These are phyloP conservation scores for Agrilus cyanescens DNA, from an alignment of 2,888 invertebrate genomes.

Conservation along the genomic window DNA sequence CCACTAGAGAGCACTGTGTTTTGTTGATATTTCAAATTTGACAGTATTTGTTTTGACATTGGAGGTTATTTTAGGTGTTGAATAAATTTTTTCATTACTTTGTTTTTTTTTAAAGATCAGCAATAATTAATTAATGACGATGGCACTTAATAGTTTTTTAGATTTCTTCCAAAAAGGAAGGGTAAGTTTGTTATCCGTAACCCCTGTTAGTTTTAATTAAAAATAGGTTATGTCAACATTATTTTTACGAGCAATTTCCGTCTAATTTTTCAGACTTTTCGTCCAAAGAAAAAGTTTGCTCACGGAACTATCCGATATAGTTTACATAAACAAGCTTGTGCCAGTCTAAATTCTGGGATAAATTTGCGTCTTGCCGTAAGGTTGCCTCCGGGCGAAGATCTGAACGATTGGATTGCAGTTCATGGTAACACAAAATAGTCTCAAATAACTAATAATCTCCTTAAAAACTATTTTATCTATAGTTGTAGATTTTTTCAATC, in stretches of 20 bases:
- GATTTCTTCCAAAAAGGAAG: slow-evolving; percentile 72
- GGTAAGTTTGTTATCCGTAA: slow-evolving; percentile 34
- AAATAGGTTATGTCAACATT: slow-evolving; percentile 1
- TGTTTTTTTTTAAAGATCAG: too few species aligned
- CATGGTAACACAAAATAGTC: slow-evolving; percentile 51
- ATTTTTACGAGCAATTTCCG: slow-evolving; percentile 5
- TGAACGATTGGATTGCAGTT: slow-evolving; percentile 87
- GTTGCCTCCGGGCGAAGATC: slow-evolving; percentile 70
- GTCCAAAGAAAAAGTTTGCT: slow-evolving; percentile 78
- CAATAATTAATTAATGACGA: slow-evolving; percentile 22
- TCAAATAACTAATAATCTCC: too few species aligned
- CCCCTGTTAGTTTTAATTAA: background rate
- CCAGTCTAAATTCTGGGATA: slow-evolving; percentile 79
- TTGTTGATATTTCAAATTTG: too few species aligned
- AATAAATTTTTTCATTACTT: too few species aligned
- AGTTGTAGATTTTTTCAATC: slow-evolving; percentile 91
- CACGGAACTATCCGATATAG: slow-evolving; percentile 79
- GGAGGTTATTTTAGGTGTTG: too few species aligned
- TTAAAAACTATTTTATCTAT: slow-evolving; percentile 23
- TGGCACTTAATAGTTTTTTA: slow-evolving; percentile 59
- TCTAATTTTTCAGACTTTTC: slow-evolving; percentile 60
- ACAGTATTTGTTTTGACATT: too few species aligned
- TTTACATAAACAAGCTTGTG: slow-evolving; percentile 82
- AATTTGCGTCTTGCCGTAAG: slow-evolving; percentile 72
- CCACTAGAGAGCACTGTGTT: too few species aligned